A percentile compares a stretch with the other conserved stretches of the same genome.
Conservation (phyloP, 2,888 invertebrate species). For the Volucella zonaria region DNA sequence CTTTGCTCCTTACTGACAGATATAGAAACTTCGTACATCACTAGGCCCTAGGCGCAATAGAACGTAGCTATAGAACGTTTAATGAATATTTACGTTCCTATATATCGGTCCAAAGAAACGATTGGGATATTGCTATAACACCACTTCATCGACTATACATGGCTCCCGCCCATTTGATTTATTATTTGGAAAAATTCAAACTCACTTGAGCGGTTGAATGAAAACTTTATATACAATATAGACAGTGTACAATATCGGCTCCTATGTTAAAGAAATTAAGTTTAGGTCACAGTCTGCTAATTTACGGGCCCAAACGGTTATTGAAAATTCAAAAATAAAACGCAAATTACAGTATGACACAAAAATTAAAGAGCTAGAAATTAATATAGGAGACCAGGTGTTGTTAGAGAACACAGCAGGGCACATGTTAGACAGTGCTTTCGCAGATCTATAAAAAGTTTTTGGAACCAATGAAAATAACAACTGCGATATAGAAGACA, state of each 20-base stretch:
- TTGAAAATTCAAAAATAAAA: too few species aligned
- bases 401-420: too few species aligned
- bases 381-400: too few species aligned
- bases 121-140: conserved; percentile 52
- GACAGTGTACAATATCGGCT: conserved; percentile 14
- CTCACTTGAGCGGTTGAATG: conserved; percentile 1
- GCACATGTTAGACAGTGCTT: too few species aligned
- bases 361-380: too few species aligned
- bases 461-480: too few species aligned
- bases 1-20: too few species aligned
- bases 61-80: conserved; percentile 55
- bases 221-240: conserved; percentile 29
- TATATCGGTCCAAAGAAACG: conserved; percentile 22
- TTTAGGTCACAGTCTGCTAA: not conserved
- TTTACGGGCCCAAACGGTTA: too few species aligned
- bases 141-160: conserved; percentile 34
- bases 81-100: conserved; percentile 58
- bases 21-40: conserved; percentile 46
- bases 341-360: too few species aligned
- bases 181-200: conserved; percentile 54
- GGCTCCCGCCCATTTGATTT: conserved; percentile 48
- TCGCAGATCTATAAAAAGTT: too few species aligned
- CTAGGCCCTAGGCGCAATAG: conserved; percentile 52
- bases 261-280: conserved; percentile 33
- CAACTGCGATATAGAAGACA: too few species aligned